phyloP scores from a whole-genome alignment of 2,888 invertebrate genomes.

The Callyntrura sp. region DNA sequence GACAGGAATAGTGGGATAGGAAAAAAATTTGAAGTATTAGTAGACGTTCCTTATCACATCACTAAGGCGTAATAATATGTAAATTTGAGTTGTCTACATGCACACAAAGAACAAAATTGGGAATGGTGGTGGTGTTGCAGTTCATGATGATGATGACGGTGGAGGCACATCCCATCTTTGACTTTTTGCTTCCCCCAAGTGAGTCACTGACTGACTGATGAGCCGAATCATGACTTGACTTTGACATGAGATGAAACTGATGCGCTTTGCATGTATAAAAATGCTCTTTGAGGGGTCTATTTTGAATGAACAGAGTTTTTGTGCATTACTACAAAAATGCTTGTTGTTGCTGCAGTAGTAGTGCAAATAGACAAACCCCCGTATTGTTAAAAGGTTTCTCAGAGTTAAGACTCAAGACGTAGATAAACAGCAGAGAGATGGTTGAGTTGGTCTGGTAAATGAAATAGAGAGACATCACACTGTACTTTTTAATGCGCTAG shows the following conservation, averaged over 20 bases:
- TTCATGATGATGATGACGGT: slow-evolving; percentile 14
- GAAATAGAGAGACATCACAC: no score
- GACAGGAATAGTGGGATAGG: slow-evolving; percentile 14
- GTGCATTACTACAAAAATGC: background rate
- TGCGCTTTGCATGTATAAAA: slow-evolving; percentile 57
- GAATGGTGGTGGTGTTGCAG: background rate
- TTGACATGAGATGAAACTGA: slow-evolving; percentile 67
- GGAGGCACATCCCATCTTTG: slow-evolving; percentile 30
- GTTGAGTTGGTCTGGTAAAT: no score
- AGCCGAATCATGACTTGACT: slow-evolving; percentile 72
- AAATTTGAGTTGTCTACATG: slow-evolving; percentile 48
- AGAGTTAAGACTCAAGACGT: no score
- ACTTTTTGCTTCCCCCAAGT: slow-evolving; percentile 61
- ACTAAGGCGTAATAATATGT: slow-evolving; percentile 51
- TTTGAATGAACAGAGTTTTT: background rate
- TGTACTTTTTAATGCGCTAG: no score
- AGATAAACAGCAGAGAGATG: no score
- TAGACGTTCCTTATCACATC: background rate
- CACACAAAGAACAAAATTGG: background rate
- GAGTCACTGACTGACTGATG: slow-evolving; percentile 74
- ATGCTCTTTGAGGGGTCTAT: no score
- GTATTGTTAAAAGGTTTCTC: no score
- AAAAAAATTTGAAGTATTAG: slow-evolving; percentile 54
- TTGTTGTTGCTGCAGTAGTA: background rate
- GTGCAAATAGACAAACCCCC: no score